phyloP scores from a whole-genome alignment of 2,888 invertebrate species.

The Allolobophora icterica region DNA sequence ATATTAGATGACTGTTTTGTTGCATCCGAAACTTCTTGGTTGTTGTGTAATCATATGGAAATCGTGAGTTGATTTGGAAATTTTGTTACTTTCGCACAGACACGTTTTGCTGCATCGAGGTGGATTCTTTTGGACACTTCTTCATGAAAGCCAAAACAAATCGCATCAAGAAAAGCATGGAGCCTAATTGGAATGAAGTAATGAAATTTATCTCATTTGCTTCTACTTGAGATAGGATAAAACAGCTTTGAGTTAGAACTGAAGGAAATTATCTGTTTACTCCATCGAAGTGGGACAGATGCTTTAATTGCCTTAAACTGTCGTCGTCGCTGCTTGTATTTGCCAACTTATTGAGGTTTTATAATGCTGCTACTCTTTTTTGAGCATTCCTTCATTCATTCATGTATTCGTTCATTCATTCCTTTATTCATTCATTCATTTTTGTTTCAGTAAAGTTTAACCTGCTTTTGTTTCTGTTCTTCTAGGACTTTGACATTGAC shows the following conservation, averaged over 20 bases:
- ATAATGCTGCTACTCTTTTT: no score
- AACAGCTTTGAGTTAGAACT: background rate
- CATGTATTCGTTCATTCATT: no score
- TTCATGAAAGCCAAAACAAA: conserved; percentile 91
- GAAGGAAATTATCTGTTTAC: background rate
- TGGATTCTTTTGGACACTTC: conserved; percentile 93
- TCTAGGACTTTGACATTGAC: conserved; percentile 82
- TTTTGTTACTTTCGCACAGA: conserved; percentile 67
- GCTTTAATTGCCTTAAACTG: no score
- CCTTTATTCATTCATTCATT: no score
- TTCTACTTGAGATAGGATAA: background rate
- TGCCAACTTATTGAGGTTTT: no score
- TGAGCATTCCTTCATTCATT: no score
- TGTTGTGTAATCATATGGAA: background rate
- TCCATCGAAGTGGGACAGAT: background rate
- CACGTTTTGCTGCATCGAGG: conserved; percentile 85
- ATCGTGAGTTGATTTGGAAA: background rate
- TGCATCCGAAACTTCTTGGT: background rate
- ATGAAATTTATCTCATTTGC: background rate
- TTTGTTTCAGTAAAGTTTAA: background rate
- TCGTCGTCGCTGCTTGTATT: no score
- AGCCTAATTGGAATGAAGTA: conserved; percentile 81
- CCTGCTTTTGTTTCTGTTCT: background rate
- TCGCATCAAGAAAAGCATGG: conserved; percentile 71
- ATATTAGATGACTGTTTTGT: no score